Conservation (phyloP, 1,140 invertebrate species). For the Scaptomyza montana region DNA sequence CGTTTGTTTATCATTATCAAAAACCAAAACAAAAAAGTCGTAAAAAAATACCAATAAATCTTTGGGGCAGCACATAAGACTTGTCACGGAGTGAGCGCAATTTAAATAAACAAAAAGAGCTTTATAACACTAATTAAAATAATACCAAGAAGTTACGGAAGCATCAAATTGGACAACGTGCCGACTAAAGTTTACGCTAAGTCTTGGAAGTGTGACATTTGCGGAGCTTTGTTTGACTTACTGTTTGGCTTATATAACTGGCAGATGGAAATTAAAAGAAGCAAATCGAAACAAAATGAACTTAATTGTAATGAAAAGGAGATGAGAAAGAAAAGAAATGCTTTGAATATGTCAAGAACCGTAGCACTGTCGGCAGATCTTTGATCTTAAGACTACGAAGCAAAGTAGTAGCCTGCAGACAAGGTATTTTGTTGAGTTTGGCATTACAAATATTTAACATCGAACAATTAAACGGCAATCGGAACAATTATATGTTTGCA, state of each 20-base stretch:
- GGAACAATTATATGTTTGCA: conserved; percentile 81
- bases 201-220: conserved; percentile 48
- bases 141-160: conserved; percentile 81
- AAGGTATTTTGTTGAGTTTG: conserved; percentile 31
- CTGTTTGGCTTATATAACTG: conserved; percentile 56
- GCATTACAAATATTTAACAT: conserved; percentile 74
- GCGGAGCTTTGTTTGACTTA: conserved; percentile 32
- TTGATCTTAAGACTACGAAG: conserved; percentile 51
- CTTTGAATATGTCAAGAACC: conserved; percentile 75
- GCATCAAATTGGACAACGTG: conserved; percentile 66
- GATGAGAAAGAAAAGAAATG: conserved; percentile 34
- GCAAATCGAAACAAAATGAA: conserved; percentile 20
- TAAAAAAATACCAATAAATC: conserved; percentile 56
- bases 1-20: conserved; percentile 36
- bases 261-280: conserved; percentile 61
- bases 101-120: conserved; percentile 50
- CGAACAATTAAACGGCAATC: conserved; percentile 63
- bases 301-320: conserved; percentile 24
- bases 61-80: conserved; percentile 61
- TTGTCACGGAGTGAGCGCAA: conserved; percentile 49
- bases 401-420: background rate
- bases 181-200: conserved; percentile 17
- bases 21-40: conserved; percentile 11
- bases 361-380: conserved; percentile 56
- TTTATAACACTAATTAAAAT: conserved; percentile 66